phyloP scores from a whole-genome alignment of 2,888 invertebrate species.

The Acronicta alni region DNA sequence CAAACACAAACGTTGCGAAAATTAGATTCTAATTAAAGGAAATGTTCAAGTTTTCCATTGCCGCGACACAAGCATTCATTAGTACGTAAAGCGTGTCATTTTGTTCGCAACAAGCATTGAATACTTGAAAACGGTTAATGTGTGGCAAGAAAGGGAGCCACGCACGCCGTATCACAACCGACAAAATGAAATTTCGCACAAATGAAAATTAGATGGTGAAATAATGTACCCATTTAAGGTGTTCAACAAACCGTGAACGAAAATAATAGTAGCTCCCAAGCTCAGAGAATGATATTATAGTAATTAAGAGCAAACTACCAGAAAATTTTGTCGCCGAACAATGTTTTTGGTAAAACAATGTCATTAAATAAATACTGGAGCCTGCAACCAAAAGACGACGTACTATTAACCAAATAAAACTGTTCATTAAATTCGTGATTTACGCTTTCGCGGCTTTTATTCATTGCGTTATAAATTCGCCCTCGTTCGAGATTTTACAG shows the following conservation, averaged over 20 bases:
- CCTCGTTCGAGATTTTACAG: constrained; percentile 62
- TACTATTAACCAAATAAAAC: constrained; percentile 60
- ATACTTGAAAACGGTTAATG: constrained; percentile 60
- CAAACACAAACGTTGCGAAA: constrained; percentile 53
- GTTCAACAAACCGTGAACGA: constrained; percentile 79
- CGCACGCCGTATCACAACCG: constrained; percentile 48
- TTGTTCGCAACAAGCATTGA: constrained; percentile 59
- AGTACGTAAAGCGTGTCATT: constrained; percentile 68
- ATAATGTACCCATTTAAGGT: constrained; percentile 73
- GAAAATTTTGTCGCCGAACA: constrained; percentile 75
- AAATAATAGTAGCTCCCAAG: constrained; percentile 71
- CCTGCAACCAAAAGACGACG: constrained; percentile 48
- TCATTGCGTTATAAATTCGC: constrained; percentile 71
- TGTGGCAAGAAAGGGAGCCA: constrained; percentile 53
- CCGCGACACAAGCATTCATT: constrained; percentile 64
- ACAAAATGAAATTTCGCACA: constrained; percentile 72
- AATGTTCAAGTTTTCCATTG: constrained; percentile 60
- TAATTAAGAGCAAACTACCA: constrained; percentile 74
- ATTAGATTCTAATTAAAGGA: constrained; percentile 72
- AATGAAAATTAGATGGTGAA: constrained; percentile 66
- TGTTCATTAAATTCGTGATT: constrained; percentile 71
- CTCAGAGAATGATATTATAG: constrained; percentile 72
- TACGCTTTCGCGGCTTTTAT: constrained; percentile 71
- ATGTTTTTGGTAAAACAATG: constrained; percentile 71
- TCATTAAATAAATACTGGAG: constrained; percentile 67